Evolutionary conservation across 2,113 vertebrate species (phyloP).

Genomic region (Xenopus tropicalis): DNA sequence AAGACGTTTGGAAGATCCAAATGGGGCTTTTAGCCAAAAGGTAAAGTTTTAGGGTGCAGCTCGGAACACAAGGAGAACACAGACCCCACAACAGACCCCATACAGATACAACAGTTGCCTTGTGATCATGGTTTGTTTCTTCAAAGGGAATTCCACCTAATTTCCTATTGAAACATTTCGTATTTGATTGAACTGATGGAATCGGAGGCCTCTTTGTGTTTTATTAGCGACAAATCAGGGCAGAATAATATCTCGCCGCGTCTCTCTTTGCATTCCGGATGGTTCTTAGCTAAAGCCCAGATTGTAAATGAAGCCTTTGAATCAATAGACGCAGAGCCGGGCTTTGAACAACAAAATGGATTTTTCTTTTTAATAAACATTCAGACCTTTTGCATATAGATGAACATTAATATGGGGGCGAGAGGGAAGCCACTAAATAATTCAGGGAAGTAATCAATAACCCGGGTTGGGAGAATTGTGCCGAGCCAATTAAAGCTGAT

Average conservation of each 20-base stretch:
- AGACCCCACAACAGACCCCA: no score
- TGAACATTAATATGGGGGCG: constrained; percentile 32
- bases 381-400: constrained; percentile 32
- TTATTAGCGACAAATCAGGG: background rate
- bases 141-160: no score
- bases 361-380: constrained; percentile 39
- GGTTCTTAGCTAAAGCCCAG: background rate
- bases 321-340: constrained; percentile 13
- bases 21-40: no score
- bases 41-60: no score
- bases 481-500: constrained; percentile 13
- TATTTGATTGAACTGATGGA: no score
- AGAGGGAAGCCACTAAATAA: constrained; percentile 30
- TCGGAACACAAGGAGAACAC: no score
- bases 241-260: background rate
- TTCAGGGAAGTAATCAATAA: constrained; percentile 31
- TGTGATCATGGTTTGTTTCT: no score
- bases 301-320: constrained; percentile 2
- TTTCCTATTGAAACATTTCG: no score
- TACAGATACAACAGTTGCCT: no score
- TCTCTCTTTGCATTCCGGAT: background rate
- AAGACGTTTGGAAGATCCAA: no score
- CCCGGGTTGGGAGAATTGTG: background rate
- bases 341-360: constrained; percentile 25
- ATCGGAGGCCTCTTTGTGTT: no score